Evolutionary conservation across 2,888 invertebrate genomes (phyloP).

Genomic region (Achlya flavicornis): DNA sequence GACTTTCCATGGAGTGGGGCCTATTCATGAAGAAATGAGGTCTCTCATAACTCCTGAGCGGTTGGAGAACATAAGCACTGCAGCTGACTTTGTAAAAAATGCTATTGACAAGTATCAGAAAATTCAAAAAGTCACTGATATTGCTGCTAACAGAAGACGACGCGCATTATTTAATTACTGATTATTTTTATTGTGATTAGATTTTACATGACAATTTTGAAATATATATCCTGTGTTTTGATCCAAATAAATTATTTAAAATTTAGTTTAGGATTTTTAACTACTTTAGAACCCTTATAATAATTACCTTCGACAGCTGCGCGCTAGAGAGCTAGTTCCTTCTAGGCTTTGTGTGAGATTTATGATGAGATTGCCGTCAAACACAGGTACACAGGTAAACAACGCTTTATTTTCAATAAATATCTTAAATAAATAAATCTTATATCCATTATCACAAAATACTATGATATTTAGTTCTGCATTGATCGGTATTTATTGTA

Average conservation of each 20-base stretch:
- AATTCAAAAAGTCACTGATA: conserved; percentile 63
- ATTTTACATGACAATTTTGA: background rate
- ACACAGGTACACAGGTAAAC: too few relatives aligned
- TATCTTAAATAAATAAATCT: conserved; percentile 9
- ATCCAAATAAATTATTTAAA: background rate
- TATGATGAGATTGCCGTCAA: too few relatives aligned
- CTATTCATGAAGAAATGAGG: conserved; percentile 83
- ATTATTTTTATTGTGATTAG: background rate
- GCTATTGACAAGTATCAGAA: conserved; percentile 85
- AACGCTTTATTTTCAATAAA: conserved; percentile 19
- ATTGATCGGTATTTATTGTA: conserved; percentile 37
- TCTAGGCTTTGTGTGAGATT: too few relatives aligned
- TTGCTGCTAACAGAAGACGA: conserved; percentile 46
- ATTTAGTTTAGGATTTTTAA: background rate
- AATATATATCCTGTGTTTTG: background rate
- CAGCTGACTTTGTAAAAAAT: conserved; percentile 84
- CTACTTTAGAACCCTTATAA: background rate
- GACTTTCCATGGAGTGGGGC: conserved; percentile 84
- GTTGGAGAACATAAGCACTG: conserved; percentile 83
- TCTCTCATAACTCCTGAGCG: conserved; percentile 84
- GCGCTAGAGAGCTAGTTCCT: too few relatives aligned
- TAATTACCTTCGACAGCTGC: too few relatives aligned
- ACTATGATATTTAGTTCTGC: conserved; percentile 21
- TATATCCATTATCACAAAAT: conserved; percentile 12
- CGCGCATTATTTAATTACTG: conserved; percentile 42